Conservation (phyloP, 2,888 invertebrate genomes). For the Atethmia centrago region DNA sequence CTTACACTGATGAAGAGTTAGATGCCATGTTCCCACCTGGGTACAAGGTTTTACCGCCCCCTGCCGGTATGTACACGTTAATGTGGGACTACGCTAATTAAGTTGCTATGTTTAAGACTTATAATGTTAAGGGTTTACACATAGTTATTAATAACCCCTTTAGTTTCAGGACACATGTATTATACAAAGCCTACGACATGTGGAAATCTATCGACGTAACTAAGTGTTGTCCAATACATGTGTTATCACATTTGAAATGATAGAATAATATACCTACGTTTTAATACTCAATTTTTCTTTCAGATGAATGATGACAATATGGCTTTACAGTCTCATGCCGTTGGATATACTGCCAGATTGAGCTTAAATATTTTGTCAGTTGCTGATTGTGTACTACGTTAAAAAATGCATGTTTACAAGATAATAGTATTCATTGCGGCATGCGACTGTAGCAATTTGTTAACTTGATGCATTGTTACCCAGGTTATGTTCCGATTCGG, state of each 20-base stretch:
- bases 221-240: constrained; percentile 77
- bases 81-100: constrained; percentile 52
- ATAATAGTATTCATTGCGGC: constrained; percentile 65
- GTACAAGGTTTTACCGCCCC: constrained; percentile 98
- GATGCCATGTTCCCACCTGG: constrained; percentile 99
- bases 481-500: constrained; percentile 97
- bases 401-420: constrained; percentile 66
- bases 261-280: constrained; percentile 77
- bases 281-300: constrained; percentile 88
- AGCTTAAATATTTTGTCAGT: constrained; percentile 75
- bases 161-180: constrained; percentile 90
- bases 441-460: constrained; percentile 66
- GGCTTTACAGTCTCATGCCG: constrained; percentile 85
- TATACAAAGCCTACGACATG: constrained; percentile 78
- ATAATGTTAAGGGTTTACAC: constrained; percentile 71
- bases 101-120: constrained; percentile 60
- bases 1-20: constrained; percentile 98
- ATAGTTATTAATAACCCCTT: constrained; percentile 86
- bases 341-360: constrained; percentile 81
- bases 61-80: constrained; percentile 92
- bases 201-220: constrained; percentile 74
- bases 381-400: constrained; percentile 69
- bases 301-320: constrained; percentile 88
- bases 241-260: constrained; percentile 78
- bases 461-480: constrained; percentile 79